Conservation (phyloP, 2,113 vertebrate species). For the Larimichthys polyactis region DNA sequence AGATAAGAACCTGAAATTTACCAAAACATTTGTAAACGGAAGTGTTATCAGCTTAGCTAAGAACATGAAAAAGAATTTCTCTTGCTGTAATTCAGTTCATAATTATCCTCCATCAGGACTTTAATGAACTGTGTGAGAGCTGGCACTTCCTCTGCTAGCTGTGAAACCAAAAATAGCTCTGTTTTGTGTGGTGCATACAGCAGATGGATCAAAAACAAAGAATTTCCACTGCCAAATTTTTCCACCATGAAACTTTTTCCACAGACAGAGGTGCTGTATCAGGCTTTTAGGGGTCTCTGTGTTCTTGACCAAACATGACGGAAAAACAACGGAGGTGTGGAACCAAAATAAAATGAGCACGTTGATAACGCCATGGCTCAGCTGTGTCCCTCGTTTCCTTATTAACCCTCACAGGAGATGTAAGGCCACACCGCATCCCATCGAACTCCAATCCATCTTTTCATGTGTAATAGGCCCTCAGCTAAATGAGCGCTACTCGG, state of each 20-base stretch:
- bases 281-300: constrained; percentile 14
- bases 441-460: constrained; percentile 73
- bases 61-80: constrained; percentile 5
- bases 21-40: not conserved
- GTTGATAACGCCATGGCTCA: constrained; percentile 61
- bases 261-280: constrained; percentile 55
- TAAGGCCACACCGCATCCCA: constrained; percentile 52
- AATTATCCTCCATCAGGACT: constrained; percentile 56
- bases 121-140: constrained; percentile 60
- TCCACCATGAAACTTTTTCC: constrained; percentile 64
- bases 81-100: constrained; percentile 43
- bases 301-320: constrained; percentile 61
- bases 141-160: constrained; percentile 63
- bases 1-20: not conserved
- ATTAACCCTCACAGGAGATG: constrained; percentile 66
- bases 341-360: constrained; percentile 69
- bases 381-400: constrained; percentile 66
- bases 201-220: constrained; percentile 71
- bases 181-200: constrained; percentile 59
- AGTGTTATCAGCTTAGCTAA: constrained; percentile 8
- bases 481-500: constrained; percentile 40
- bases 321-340: constrained; percentile 60
- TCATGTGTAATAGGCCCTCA: constrained; percentile 47
- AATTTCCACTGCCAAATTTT: constrained; percentile 65
- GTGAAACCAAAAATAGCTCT: constrained; percentile 67